Evolutionary conservation across 2,888 invertebrate species (phyloP).

Genomic region (Dermolepida albohirtum): DNA sequence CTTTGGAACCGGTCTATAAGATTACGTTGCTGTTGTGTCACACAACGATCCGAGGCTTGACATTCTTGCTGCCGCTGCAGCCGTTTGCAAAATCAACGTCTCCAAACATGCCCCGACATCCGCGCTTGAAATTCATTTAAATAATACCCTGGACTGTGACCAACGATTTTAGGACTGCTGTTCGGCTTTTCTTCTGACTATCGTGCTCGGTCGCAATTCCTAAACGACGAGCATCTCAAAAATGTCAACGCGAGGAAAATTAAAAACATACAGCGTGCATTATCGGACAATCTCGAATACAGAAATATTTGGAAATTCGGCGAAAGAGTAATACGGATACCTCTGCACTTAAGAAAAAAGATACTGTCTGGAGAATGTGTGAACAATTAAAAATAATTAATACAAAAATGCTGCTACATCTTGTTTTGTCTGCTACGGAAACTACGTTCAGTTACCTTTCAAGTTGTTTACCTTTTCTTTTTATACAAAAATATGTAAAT

Average conservation of each 20-base stretch:
- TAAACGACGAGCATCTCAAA: conserved; percentile 34
- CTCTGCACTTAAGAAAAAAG: conserved; percentile 6
- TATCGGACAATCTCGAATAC: conserved; percentile 31
- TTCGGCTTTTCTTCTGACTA: conserved; percentile 24
- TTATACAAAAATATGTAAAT: too few species aligned
- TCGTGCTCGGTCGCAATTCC: conserved; percentile 24
- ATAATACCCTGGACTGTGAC: conserved; percentile 31
- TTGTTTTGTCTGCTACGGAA: background rate
- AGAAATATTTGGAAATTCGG: conserved; percentile 29
- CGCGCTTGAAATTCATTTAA: conserved; percentile 39
- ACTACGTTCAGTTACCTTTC: too few species aligned
- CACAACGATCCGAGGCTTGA: conserved; percentile 31
- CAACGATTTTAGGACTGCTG: conserved; percentile 31
- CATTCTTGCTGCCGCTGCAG: conserved; percentile 34
- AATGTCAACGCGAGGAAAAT: conserved; percentile 40
- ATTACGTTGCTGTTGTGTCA: conserved; percentile 36
- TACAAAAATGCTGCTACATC: conserved; percentile 18
- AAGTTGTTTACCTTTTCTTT: too few species aligned
- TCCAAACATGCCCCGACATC: conserved; percentile 36
- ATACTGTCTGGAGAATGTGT: conserved; percentile 25
- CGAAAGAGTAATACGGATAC: conserved; percentile 11
- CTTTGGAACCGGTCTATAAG: conserved; percentile 35
- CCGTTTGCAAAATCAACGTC: conserved; percentile 36
- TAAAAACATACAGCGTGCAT: conserved; percentile 34
- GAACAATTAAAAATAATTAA: conserved; percentile 37